phyloP scores from a whole-genome alignment of 2,797 vertebrate species.

The Gallinago solitaria region DNA sequence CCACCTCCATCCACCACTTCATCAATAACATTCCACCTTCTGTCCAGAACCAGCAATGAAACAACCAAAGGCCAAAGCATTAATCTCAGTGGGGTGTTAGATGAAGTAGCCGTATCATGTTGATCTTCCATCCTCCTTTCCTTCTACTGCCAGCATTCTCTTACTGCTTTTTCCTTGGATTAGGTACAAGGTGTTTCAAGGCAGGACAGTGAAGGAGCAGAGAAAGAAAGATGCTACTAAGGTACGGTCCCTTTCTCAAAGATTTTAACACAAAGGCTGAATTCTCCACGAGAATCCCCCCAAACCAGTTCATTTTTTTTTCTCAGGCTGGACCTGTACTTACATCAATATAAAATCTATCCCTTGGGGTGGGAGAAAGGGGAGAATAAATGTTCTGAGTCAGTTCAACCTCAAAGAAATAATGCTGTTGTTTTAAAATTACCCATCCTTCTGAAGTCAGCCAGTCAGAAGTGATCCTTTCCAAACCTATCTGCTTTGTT shows the following conservation, averaged over 20 bases:
- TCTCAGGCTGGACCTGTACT: not conserved
- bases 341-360: not conserved
- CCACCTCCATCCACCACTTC: not conserved
- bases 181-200: not conserved
- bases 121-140: not conserved
- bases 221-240: not conserved
- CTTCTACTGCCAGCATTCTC: not conserved
- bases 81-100: not conserved
- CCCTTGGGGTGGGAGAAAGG: not conserved
- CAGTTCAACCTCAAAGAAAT: slow-evolving; percentile 37
- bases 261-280: not conserved
- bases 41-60: not conserved
- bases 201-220: not conserved
- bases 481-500: slow-evolving; percentile 30
- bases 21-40: not conserved
- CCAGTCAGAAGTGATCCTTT: slow-evolving; percentile 35
- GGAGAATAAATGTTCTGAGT: not conserved
- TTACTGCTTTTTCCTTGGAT: not conserved
- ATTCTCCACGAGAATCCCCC: not conserved
- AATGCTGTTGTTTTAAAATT: slow-evolving; percentile 56
- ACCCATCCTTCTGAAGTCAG: slow-evolving; percentile 46
- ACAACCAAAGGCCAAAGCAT: not conserved
- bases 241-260: not conserved
- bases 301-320: not conserved
- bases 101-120: not conserved